phyloP scores from a whole-genome alignment of 2,797 vertebrate species.

The Crocidura indochinensis region DNA sequence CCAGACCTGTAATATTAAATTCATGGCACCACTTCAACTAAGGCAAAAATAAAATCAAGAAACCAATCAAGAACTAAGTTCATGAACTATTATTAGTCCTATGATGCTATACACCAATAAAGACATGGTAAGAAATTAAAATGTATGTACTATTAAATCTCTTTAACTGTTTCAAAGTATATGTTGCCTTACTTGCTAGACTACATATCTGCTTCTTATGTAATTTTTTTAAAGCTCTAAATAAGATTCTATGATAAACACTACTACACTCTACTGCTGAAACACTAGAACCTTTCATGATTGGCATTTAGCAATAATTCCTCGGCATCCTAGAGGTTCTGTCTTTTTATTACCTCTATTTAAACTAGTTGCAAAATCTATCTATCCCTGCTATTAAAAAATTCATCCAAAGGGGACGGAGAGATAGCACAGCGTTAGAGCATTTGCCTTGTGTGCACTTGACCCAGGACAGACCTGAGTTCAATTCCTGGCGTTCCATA shows the following conservation, averaged over 20 bases:
- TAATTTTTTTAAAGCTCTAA: neutral
- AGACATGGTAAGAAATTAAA: neutral
- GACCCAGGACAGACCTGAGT: no score
- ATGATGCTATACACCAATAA: conserved; percentile 26
- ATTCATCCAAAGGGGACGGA: neutral
- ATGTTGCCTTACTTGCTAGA: conserved; percentile 35
- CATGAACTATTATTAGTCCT: conserved; percentile 7
- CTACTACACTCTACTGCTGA: conserved; percentile 49
- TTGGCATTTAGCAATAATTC: neutral
- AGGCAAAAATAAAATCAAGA: conserved; percentile 38
- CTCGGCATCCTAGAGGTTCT: neutral
- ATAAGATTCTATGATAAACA: conserved; percentile 32
- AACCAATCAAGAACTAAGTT: neutral
- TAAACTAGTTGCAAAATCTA: neutral
- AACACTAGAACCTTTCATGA: neutral
- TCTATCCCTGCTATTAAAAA: conserved; percentile 4
- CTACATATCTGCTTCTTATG: neutral
- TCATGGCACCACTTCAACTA: conserved; percentile 38
- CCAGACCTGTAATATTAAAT: neutral
- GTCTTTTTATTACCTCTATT: conserved; percentile 1
- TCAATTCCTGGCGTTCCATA: no score
- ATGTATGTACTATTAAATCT: neutral
- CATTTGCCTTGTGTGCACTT: no score
- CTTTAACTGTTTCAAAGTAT: conserved; percentile 40
- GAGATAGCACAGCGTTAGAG: no score